Evolutionary conservation across 2,113 vertebrate species (phyloP), one percentile per base, ranked within the genome.

Genomic region (Dipodomys spectabilis): DNA sequence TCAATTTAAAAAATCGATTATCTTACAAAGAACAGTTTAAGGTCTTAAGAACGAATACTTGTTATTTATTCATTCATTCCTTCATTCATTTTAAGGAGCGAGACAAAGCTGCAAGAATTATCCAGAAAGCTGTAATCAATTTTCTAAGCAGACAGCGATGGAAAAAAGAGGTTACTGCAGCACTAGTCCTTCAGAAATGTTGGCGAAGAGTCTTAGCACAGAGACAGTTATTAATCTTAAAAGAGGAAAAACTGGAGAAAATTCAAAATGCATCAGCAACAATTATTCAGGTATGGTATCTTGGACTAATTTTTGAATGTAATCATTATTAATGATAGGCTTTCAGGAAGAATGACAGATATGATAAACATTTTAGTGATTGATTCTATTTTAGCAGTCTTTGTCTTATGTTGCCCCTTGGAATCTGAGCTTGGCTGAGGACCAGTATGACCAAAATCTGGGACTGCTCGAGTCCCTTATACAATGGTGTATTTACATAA

Each of bases 201-300:
- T 99, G 99, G 99, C 98, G 98, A 95, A 97, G 98, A 81, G 92
- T 97, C 72, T 85, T 94, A 27, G 97, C 98, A 18, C 98, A 98
- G 44, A 97, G 91, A 90, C 85, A 95, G 82, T 60, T 99, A 27
- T 96, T 97, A 82, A 92, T 93, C 57, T 86, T 98, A 69, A 98
- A 97, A 97, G 97, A 96, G 78, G 91, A 97, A 82, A 97, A 95
- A 22, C 65, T 98, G 68, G 96, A 97, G 35, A 97, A 97, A 95
- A 64, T 95, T 78, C 98, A 95, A 88, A 96, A 92, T 72, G 77
- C 95, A 86, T 98, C 99, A 60, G 99, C 99, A 45, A 96, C 88
- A 1, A 13, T 98, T 82, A 98, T 99, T 96, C 99, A 99, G 98
- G 99, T 99, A 85, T 0, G 89, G 5, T 72, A 82, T 86, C 32